Conservation (phyloP, 2,113 vertebrate genomes). For the Pseudopodoces humilis region DNA sequence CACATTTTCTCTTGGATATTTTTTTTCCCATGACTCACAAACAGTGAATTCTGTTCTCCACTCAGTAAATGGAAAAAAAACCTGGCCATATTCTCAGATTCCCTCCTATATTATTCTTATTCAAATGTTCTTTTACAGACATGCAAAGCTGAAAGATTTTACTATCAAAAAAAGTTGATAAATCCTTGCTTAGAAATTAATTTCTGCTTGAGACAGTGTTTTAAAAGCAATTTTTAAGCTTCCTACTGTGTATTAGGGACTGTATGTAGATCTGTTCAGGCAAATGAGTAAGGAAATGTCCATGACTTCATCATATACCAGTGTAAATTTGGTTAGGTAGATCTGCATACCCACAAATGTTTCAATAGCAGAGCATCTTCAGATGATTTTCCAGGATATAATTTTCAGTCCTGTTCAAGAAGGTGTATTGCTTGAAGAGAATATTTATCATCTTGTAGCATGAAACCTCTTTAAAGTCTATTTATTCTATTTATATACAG, state of each 20-base stretch:
- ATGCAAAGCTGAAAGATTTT: not conserved
- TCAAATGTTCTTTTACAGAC: not conserved
- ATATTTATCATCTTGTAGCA: not conserved
- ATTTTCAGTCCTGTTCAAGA: not conserved
- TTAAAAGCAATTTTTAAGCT: not conserved
- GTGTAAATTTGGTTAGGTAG: not conserved
- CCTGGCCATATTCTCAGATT: not conserved
- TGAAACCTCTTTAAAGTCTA: not conserved
- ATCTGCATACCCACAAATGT: not conserved
- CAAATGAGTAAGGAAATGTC: not conserved
- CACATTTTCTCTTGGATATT: not conserved
- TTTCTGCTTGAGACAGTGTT: not conserved
- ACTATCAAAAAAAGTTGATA: not conserved
- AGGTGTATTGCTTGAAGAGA: not conserved
- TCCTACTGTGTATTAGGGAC: not conserved
- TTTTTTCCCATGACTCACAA: fast-evolving
- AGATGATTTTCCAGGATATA: not conserved
- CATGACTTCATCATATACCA: not conserved
- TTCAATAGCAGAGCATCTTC: not conserved
- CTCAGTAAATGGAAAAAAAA: not conserved
- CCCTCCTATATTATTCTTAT: not conserved
- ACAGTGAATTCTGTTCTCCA: not conserved
- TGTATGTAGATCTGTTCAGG: not conserved
- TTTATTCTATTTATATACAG: not conserved
- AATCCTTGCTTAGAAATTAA: not conserved